Evolutionary conservation across 2,797 vertebrate genomes (phyloP), one percentile per base, ranked within the genome.

Genomic region (Echeneis naucrates): DNA sequence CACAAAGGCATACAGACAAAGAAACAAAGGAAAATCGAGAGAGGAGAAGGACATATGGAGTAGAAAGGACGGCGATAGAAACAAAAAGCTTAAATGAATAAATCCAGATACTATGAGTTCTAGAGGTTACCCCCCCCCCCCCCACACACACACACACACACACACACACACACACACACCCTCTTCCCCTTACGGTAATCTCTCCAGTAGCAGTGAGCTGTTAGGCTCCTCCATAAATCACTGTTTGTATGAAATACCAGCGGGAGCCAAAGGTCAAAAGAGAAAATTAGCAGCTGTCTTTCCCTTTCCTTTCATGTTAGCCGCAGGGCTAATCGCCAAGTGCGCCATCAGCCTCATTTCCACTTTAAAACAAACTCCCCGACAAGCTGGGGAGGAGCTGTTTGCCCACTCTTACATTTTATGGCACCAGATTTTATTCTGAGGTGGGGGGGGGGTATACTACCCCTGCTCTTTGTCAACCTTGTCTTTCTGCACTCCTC

Each of bases 231-330:
- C 85, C 85, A 92, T 91, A 92, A 93, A 92, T 93, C 92, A 93
- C 64, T 51, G 63, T 91, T 91, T 90, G 86, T 86, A 91, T 92
- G 88, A 90, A 93, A 92, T 88, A 83, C 89, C 90, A 93, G 89
- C 82, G 79, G 91, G 91, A 90, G 87, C 82, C 87, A 92, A 92
- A 92, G 91, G 92, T 93, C 90, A 93, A 89, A 89, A 89, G 86
- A 92, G 91, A 92, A 93, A 93, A 94, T 93, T 87, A 93, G 88
- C 90, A 89, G 87, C 89, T 88, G 92, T 86, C 86, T 91, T 89
- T 87, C 90, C 83, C 86, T 92, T 83, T 89, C 75, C 92, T 93
- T 93, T 93, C 85, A 93, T 94, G 90, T 92, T 86, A 87, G 89
- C 91, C 75, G 10, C 52, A 35, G 88, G 90, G 91, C 89, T 91